Percentiles rank a stretch among this genome's conserved stretches.
phyloP scores from a whole-genome alignment of 2,113 vertebrate species.

The Daboia siamensis region DNA sequence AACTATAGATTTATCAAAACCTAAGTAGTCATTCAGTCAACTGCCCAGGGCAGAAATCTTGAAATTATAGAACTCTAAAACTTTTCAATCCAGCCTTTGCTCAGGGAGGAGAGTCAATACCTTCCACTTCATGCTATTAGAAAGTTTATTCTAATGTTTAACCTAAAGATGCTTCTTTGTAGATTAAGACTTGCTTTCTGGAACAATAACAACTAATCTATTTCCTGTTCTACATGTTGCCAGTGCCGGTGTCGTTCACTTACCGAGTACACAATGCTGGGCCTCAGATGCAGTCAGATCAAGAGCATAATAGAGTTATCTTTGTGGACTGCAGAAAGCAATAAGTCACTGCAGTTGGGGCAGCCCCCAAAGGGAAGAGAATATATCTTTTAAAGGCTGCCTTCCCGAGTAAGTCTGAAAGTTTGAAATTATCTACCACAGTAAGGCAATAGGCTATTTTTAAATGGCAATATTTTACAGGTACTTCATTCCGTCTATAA shows the following conservation, averaged over 20 bases:
- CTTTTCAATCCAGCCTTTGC: not conserved
- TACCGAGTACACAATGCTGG: not conserved
- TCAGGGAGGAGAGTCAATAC: not conserved
- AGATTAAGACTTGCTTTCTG: not conserved
- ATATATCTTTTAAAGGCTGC: not conserved
- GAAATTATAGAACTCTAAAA: not conserved
- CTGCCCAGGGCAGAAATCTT: not conserved
- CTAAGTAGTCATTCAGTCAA: not conserved
- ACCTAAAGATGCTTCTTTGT: not conserved
- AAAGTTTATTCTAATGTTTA: not conserved
- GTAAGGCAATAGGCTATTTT: not conserved
- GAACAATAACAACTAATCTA: not conserved
- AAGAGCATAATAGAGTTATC: not conserved
- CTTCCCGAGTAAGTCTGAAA: not conserved
- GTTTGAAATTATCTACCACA: not conserved
- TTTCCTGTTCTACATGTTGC: not conserved
- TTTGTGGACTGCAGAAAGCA: not conserved
- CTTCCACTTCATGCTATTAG: not conserved
- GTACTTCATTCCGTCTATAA: not conserved
- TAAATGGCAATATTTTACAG: not conserved
- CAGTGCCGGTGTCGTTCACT: not conserved
- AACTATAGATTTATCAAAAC: not conserved
- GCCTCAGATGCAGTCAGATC: not conserved
- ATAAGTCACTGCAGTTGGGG: not conserved
- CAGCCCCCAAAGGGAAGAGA: not conserved